Conservation (phyloP, 2,888 invertebrate species). For the Trisateles emortualis region DNA sequence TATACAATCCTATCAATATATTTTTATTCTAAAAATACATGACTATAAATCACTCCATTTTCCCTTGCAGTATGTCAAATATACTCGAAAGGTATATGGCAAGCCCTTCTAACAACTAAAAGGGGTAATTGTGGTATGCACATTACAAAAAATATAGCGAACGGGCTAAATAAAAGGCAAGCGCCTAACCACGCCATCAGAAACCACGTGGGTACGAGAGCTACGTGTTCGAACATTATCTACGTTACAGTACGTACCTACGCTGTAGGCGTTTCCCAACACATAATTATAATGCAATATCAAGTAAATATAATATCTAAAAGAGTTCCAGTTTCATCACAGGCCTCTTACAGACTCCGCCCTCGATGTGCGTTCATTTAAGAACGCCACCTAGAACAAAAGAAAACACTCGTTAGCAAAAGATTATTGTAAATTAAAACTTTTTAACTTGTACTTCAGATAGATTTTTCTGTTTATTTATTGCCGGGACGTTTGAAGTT, state of each 20-base stretch:
- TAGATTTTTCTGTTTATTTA: slow-evolving; percentile 9
- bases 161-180: slow-evolving; percentile 89
- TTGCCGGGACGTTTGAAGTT: neutral
- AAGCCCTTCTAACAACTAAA: slow-evolving; percentile 88
- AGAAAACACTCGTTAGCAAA: slow-evolving; percentile 25
- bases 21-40: slow-evolving; percentile 42
- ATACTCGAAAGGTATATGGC: slow-evolving; percentile 89
- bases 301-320: slow-evolving; percentile 49
- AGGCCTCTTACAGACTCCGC: slow-evolving; percentile 50
- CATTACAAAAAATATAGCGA: slow-evolving; percentile 89
- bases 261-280: slow-evolving; percentile 52
- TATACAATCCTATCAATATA: slow-evolving; percentile 51
- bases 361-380: slow-evolving; percentile 66
- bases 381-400: slow-evolving; percentile 82
- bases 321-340: slow-evolving; percentile 43
- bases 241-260: slow-evolving; percentile 44
- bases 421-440: neutral
- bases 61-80: slow-evolving; percentile 67
- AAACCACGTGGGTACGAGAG: slow-evolving; percentile 85
- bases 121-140: slow-evolving; percentile 91
- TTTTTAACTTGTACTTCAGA: slow-evolving; percentile 7
- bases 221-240: slow-evolving; percentile 79
- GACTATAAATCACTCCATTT: slow-evolving; percentile 42
- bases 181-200: slow-evolving; percentile 88
- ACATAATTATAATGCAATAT: slow-evolving; percentile 64